These are phyloP conservation scores for Lophotriccus pileatus DNA, from an alignment of 2,797 vertebrate genomes.

Conservation along the genomic window DNA sequence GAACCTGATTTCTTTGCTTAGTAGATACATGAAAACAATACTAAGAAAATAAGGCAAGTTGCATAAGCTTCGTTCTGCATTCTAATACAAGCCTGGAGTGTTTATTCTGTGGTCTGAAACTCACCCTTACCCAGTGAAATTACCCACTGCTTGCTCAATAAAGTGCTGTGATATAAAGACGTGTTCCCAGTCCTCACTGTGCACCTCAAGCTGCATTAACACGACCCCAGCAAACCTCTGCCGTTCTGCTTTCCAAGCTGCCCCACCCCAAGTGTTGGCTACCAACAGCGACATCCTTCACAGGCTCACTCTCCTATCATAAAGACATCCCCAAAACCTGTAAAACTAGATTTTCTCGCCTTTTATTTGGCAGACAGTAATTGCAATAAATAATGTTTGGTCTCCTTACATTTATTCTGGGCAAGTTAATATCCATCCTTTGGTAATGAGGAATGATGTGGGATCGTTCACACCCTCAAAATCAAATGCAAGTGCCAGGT, in stretches of 20 bases:
- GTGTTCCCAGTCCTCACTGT: not conserved
- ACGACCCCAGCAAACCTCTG: accelerated
- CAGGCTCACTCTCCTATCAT: not conserved
- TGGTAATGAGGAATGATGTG: not conserved
- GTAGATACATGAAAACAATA: not conserved
- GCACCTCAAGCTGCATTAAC: not conserved
- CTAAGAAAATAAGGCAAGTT: not conserved
- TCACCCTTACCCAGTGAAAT: not conserved
- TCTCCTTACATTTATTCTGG: not conserved
- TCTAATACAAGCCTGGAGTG: not conserved
- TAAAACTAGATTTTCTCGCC: not conserved
- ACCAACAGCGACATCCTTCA: not conserved
- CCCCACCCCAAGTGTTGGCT: not conserved
- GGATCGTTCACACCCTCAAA: not conserved
- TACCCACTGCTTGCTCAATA: not conserved
- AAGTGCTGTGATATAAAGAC: not conserved
- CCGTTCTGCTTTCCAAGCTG: not conserved
- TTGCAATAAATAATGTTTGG: not conserved
- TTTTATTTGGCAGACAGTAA: not conserved
- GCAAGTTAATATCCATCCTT: not conserved
- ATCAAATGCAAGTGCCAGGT: not conserved
- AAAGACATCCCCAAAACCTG: not conserved
- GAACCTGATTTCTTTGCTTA: not conserved
- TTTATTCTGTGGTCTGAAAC: not conserved
- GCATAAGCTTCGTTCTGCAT: not conserved